Evolutionary conservation across 2,113 vertebrate genomes (phyloP).

Genomic region (Aldabrachelys gigantea): DNA sequence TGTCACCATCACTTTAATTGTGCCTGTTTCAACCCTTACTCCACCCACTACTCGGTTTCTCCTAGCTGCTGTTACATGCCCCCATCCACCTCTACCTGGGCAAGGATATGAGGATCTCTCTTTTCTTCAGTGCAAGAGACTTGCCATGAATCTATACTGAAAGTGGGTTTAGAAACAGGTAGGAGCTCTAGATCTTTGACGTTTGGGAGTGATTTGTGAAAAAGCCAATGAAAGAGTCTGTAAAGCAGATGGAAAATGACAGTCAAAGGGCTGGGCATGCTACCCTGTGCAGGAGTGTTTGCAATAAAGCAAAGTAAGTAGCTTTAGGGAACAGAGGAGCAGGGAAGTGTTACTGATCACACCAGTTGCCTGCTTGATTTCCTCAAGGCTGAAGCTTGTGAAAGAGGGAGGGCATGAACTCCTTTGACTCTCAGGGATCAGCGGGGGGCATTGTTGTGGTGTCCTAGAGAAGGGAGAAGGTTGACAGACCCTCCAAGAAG

Average conservation of each 20-base stretch:
- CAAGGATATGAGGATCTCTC: not conserved
- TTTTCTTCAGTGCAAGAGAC: not conserved
- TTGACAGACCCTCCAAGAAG: not conserved
- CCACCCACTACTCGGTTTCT: constrained; percentile 10
- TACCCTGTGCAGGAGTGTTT: not conserved
- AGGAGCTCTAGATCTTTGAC: not conserved
- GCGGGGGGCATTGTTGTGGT: not conserved
- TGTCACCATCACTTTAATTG: constrained; percentile 3
- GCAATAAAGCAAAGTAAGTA: accelerated
- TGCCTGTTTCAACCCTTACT: not conserved
- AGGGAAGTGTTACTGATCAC: not conserved
- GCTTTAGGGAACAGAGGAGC: not conserved
- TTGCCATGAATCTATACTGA: not conserved
- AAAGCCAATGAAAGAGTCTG: not conserved
- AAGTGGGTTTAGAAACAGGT: not conserved
- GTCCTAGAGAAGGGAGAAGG: not conserved
- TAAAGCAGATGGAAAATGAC: not conserved
- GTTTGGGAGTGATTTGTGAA: not conserved
- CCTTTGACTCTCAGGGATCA: not conserved
- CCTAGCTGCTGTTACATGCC: not conserved
- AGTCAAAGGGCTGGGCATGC: not conserved
- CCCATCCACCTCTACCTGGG: not conserved
- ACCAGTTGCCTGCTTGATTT: not conserved
- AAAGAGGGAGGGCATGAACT: not conserved
- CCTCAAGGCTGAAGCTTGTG: not conserved